Conservation (phyloP, 2,113 vertebrate genomes). For the Anguilla japonica region DNA sequence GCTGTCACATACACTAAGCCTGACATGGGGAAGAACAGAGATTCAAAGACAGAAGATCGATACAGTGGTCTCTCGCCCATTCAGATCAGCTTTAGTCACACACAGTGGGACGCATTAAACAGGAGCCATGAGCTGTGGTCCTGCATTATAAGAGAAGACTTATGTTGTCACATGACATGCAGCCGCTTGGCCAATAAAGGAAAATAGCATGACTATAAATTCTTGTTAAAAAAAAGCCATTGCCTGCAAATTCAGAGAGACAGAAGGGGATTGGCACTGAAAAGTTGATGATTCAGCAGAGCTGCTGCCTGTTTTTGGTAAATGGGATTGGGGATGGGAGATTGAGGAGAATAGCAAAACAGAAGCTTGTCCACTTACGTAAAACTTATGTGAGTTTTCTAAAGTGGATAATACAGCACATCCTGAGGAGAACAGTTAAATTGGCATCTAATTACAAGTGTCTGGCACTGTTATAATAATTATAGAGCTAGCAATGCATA, state of each 20-base stretch:
- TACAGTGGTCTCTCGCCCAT: not conserved
- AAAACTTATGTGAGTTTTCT: not conserved
- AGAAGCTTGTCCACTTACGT: not conserved
- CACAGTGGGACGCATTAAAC: slow-evolving; percentile 13
- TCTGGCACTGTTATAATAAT: too few species aligned
- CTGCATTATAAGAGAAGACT: not conserved
- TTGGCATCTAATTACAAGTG: not conserved
- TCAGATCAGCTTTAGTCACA: slow-evolving; percentile 11
- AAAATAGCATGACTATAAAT: not conserved
- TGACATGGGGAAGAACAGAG: not conserved
- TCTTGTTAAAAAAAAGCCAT: not conserved
- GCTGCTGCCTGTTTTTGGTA: not conserved
- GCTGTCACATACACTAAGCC: slow-evolving; percentile 13
- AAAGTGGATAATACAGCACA: not conserved
- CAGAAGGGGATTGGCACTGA: not conserved
- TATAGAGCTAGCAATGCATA: not conserved
- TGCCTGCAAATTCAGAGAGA: not conserved
- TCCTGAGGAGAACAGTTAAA: too few species aligned
- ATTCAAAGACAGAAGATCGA: not conserved
- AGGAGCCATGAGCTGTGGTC: not conserved
- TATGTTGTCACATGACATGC: not conserved
- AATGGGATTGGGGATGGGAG: not conserved
- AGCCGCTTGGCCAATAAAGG: not conserved
- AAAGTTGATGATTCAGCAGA: not conserved
- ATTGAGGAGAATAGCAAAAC: too few species aligned